Evolutionary conservation across 1,140 invertebrate genomes (phyloP).

Genomic region (Muscidifurax raptorellus): DNA sequence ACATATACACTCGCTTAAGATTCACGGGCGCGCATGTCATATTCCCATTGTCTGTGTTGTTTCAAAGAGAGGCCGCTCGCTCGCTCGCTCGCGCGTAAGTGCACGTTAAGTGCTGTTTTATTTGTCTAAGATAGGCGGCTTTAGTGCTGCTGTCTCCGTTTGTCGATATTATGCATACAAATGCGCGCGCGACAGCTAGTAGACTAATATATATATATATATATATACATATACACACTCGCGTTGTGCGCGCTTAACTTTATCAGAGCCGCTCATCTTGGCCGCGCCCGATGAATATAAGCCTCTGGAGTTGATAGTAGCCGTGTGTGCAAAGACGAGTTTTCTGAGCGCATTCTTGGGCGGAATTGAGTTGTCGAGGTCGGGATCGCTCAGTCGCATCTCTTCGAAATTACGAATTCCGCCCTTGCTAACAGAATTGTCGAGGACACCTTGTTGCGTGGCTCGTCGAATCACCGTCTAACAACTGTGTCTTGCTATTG

Average conservation of each 20-base stretch:
- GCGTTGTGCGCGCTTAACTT: slow-evolving; percentile 12
- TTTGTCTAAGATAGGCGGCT: slow-evolving; percentile 72
- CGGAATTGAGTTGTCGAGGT: slow-evolving; percentile 19
- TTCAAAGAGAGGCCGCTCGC: slow-evolving; percentile 41
- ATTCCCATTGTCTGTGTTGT: slow-evolving; percentile 74
- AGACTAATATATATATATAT: no score
- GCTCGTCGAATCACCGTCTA: slow-evolving; percentile 40
- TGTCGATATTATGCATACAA: slow-evolving; percentile 16
- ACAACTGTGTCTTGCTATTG: slow-evolving; percentile 58
- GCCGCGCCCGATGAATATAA: not conserved
- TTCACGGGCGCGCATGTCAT: slow-evolving; percentile 69
- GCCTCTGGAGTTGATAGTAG: not conserved
- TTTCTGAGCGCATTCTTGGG: slow-evolving; percentile 11
- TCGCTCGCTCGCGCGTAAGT: not conserved
- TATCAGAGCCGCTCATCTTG: slow-evolving; percentile 11
- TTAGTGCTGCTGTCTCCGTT: slow-evolving; percentile 57
- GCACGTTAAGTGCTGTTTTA: slow-evolving; percentile 72
- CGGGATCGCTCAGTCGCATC: slow-evolving; percentile 24
- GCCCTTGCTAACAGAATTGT: slow-evolving; percentile 29
- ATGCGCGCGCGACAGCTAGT: slow-evolving; percentile 1
- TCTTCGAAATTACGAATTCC: slow-evolving; percentile 43
- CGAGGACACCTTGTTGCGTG: slow-evolving; percentile 28
- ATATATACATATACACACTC: no score
- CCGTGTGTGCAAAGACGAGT: not conserved
- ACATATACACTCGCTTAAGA: slow-evolving; percentile 60